A percentile compares a stretch with the other conserved stretches of the same genome.
Evolutionary conservation across 2,797 vertebrate species (phyloP).

Genomic region (Micromesistius poutassou): DNA sequence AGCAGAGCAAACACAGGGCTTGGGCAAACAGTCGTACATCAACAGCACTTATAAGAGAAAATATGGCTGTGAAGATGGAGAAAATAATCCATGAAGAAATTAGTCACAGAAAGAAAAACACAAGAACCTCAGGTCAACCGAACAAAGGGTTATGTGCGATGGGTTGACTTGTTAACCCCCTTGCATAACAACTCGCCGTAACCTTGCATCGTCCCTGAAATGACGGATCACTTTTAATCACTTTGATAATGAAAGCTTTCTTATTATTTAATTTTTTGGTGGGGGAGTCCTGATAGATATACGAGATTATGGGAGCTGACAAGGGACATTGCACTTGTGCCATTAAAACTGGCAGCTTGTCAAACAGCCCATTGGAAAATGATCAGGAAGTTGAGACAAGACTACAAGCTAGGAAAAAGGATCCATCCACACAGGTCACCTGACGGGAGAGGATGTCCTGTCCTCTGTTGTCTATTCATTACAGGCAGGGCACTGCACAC

Average conservation of each 20-base stretch:
- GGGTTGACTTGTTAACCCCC: slow-evolving; percentile 29
- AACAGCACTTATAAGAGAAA: not conserved
- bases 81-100: not conserved
- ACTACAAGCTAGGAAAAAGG: slow-evolving; percentile 55
- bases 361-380: slow-evolving; percentile 75
- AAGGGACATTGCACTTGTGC: slow-evolving; percentile 75
- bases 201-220: slow-evolving; percentile 66
- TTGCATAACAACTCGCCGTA: slow-evolving; percentile 56
- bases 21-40: not conserved
- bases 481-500: slow-evolving; percentile 51
- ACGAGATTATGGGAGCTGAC: slow-evolving; percentile 76
- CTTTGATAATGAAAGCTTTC: slow-evolving; percentile 73
- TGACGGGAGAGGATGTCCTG: slow-evolving; percentile 34
- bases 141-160: slow-evolving; percentile 35
- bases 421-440: slow-evolving; percentile 42
- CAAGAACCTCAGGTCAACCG: slow-evolving; percentile 16
- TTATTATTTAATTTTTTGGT: slow-evolving; percentile 54
- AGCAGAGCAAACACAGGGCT: not conserved
- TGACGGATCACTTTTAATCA: slow-evolving; percentile 79
- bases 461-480: slow-evolving; percentile 59
- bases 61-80: not conserved
- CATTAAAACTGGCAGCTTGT: slow-evolving; percentile 81
- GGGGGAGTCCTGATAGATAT: slow-evolving; percentile 72
- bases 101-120: not conserved
- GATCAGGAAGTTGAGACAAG: slow-evolving; percentile 66